Base-by-base conservation (phyloP, 1,140 invertebrate species). In the Scylla paramamosain region DNA sequence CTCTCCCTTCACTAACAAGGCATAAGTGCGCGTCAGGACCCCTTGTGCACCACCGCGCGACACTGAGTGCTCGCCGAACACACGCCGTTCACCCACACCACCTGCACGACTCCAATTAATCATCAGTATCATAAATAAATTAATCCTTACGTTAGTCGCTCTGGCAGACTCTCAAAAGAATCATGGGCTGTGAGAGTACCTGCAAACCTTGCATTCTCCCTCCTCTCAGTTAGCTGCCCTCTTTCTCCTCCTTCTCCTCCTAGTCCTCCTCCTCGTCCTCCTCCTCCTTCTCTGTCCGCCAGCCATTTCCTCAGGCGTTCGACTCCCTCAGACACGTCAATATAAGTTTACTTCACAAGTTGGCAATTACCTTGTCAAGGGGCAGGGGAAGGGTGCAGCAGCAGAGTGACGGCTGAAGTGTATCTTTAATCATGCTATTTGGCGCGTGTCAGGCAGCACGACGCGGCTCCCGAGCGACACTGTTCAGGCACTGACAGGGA, bases 341-440 rank as follows among this genome's bases (percentile, higher is more conserved):
- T 59, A 91, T 32, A 52, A 48, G 31, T 91, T 31, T 91, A 59
- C 28, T 52, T 59, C 59, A 59, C 46, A 91, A 52, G 46, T 59
- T 59, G 89, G 89, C 89, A 91, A 91, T 91, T 91, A 91, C n/a
- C n/a, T 59, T 91, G 89, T 91, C 89, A 59, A 29, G 48, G 89
- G 89, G 89, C 14, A 10, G 59, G 88, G 89, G 48, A 91, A 91
- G 89, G 89, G 46, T 29, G 46, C 89, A 52, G 48, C 89, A 46
- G 25, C 10, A n/a, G 31, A 52, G 16, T 91, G 89, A 59, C 89
- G 48, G 39, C 46, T 91, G 46, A 59, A 91, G 48, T 59, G 89
- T 91, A 91, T 91, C 89, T 91, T 91, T 91, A 91, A 91, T 91
- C 89, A 59, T 32, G 48, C 28, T 59, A 91, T 28, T 59, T 91